Evolutionary conservation across 1,140 invertebrate species (phyloP), one percentile per base, ranked within the genome.

Genomic region (Drosophila nigromelanica): DNA sequence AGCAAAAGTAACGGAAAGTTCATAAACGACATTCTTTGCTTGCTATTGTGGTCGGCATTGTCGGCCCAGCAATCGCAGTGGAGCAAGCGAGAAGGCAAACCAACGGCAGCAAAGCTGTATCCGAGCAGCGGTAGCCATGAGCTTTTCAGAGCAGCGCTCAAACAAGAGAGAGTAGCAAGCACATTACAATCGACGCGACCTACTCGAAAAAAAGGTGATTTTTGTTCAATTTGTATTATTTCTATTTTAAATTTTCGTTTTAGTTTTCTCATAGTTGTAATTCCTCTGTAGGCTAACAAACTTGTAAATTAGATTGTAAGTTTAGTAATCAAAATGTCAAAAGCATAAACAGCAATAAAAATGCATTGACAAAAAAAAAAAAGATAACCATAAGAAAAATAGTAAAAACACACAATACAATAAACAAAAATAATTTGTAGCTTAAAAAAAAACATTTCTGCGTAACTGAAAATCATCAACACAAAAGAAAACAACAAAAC

Each of bases 191-290:
- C 83, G 78, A 74, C 80, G 81, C 77, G 78, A 81, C 82, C 82
- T 87, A 86, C 82, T 81, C 74, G 59, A 69, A 73, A 18, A 56
- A 82, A 89, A 82, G 82, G 78, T 82, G 79, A 82, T 82, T 81
- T 79, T 77, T 71, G 37, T 81, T 86, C 54, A 74, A 73, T 62
- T 80, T 47, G 63, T 86, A 73, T 81, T 85, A 69, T 74, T 74
- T 67, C 4, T 63, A 76, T 42, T 48, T 67, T 78, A 45, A 7
- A 63, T 67, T 82, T 78, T 82, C 69, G 43, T 71, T 83, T 79
- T 82, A 82, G 79, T 83, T 75, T 43, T 69, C 54, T 45, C 37
- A 59, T 76, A 76, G 62, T 76, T 77, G 64, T 83, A 83, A 74
- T 58, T 82, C 50, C 63, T 81, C 52, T 67, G 68, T 79, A 83